A percentile compares a stretch with the other conserved stretches of the same genome.
Conservation (phyloP, 2,113 vertebrate species). For the Microcebus lehilahytsara region DNA sequence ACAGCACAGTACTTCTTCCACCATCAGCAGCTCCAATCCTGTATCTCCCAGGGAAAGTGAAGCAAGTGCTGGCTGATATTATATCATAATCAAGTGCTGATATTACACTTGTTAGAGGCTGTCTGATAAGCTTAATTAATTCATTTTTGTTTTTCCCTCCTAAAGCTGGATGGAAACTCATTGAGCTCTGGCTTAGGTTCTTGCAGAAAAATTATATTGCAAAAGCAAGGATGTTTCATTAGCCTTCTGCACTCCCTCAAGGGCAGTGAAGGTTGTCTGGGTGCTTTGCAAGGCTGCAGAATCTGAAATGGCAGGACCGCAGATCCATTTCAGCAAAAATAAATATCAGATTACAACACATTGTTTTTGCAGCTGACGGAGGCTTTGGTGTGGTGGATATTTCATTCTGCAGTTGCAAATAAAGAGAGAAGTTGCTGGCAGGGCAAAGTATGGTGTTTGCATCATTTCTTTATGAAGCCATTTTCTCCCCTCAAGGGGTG, state of each 20-base stretch:
- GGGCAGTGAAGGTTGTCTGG: neutral
- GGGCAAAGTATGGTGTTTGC: conserved; percentile 69
- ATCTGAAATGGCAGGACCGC: neutral
- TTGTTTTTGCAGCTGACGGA: conserved; percentile 66
- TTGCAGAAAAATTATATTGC: conserved; percentile 42
- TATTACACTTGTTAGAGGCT: conserved; percentile 14
- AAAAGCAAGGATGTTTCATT: conserved; percentile 23
- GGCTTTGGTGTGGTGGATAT: conserved; percentile 48
- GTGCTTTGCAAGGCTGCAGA: conserved; percentile 15
- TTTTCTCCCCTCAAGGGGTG: conserved; percentile 30
- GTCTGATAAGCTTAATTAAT: conserved; percentile 36
- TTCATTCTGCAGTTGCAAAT: conserved; percentile 69
- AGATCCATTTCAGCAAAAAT: conserved; percentile 51
- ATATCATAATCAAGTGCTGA: conserved; percentile 37
- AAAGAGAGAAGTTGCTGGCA: conserved; percentile 68
- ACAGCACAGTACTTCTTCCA: neutral
- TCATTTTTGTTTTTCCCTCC: conserved; percentile 5
- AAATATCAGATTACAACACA: conserved; percentile 36
- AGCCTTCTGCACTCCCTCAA: neutral
- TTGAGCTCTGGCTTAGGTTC: neutral
- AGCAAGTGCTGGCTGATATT: conserved; percentile 13
- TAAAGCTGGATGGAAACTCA: conserved; percentile 17
- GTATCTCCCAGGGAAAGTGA: conserved; percentile 10
- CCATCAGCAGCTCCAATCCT: neutral
- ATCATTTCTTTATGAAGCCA: conserved; percentile 70